Base-by-base conservation (phyloP, 2,797 vertebrate species). In the Malurus splendens region DNA sequence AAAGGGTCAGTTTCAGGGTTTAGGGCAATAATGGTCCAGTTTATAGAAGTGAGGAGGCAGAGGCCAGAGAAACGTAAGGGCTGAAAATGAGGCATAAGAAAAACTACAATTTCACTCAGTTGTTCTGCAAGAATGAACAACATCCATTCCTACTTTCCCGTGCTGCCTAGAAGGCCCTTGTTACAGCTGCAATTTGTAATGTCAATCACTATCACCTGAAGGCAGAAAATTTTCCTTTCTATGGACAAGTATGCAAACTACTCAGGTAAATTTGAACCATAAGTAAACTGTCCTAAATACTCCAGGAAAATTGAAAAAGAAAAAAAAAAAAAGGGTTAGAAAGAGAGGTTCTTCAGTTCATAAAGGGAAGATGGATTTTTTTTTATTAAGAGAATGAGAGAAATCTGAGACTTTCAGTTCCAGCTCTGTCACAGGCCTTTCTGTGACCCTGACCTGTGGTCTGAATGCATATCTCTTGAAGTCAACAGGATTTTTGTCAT, bases 121-220 rank as follows among this genome's bases (percentile, higher is more conserved):
- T 92, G 45, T 92, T 94, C 66, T 86, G 74, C 62, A 90, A 84
- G 94, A 97, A 96, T 72, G 61, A 95, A 82, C 7, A 23, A 82
- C 38, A 61, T 56, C 77, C 93, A 79, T 73, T 96, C 74, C 82
- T 89, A 74, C 59, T 45, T 77, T 59, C 22, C 22, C 4, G 36
- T 10, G 4, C 62, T 65, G 30, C 45, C 77, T 82, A 93, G 92
- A 92, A 92, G 56, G 47, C 60, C 89, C 84, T 93, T 93, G 77
- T 88, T 94, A 94, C 71, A 94, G 64, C 70, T 93, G 51, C 78
- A 91, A 77, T 93, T 95, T 95, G 90, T 87, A 95, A 95, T 48
- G 78, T 87, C 30, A 15, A 62, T 88, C 87, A 93, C 67, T 88
- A 85, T 88, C 87, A 93, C 67, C 87, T 84, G 76, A 94, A 95